Evolutionary conservation across 2,113 vertebrate species (phyloP).

Genomic region (Girardinichthys multiradiatus): DNA sequence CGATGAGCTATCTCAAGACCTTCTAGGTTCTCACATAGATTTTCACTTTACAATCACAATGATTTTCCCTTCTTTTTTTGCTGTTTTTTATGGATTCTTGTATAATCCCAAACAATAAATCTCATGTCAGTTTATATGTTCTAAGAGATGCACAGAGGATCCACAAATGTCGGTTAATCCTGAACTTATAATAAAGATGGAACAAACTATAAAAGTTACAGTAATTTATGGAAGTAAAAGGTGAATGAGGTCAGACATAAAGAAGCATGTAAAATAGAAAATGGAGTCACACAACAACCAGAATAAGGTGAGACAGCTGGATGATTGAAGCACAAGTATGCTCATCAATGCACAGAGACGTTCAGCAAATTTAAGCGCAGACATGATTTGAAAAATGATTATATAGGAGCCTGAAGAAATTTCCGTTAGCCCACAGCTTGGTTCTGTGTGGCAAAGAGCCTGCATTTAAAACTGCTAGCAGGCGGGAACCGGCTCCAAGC

Average conservation of each 20-base stretch:
- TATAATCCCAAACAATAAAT: slow-evolving; percentile 7
- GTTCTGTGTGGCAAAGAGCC: slow-evolving; percentile 15
- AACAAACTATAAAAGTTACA: not conserved
- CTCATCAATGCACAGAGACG: not conserved
- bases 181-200: slow-evolving; percentile 4
- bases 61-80: not conserved
- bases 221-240: slow-evolving; percentile 13
- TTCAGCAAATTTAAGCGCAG: not conserved
- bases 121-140: not conserved
- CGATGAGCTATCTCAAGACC: not conserved
- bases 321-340: not conserved
- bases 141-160: not conserved
- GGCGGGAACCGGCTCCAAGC: slow-evolving; percentile 39
- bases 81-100: not conserved
- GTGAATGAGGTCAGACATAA: slow-evolving; percentile 9
- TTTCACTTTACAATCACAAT: not conserved
- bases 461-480: slow-evolving; percentile 29
- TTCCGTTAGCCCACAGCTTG: not conserved
- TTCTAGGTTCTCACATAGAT: not conserved
- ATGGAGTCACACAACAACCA: not conserved
- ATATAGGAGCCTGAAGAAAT: slow-evolving; percentile 5
- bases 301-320: slow-evolving; percentile 10
- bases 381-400: not conserved
- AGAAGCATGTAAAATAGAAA: slow-evolving; percentile 4
- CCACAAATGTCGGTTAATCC: not conserved